Evolutionary conservation across 2,113 vertebrate genomes (phyloP), one percentile per base, ranked within the genome.

Genomic region (Cololabis saira): DNA sequence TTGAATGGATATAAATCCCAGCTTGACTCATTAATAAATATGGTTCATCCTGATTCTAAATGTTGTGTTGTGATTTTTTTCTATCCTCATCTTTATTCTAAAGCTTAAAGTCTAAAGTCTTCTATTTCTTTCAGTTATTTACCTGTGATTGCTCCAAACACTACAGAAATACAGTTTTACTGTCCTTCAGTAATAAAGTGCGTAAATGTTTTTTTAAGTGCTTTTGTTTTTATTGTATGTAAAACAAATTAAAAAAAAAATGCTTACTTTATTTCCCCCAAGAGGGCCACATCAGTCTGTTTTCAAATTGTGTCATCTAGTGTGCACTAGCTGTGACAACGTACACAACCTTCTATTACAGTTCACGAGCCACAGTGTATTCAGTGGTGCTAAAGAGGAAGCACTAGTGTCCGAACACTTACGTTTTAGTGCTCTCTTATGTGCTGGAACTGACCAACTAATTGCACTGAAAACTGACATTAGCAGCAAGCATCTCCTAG

Each of bases 261-360:
- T 24, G 4, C 1, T 51, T 6, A 19, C 70, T 76, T 57, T 57
- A 30, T 12, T 18, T 15, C 27, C 44, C 21, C 27, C 33, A 7
- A 37, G 22, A 54, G 52, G 52, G 33, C 16, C 13, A 50, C 30
- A 40, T 45, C 59, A 62, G 19, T 43, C 44, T 64, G 12, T 18
- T 6, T 69, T 52, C 58, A 53, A 75, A 37, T 60, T 49, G 52
- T 41, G 13, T 50, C 60, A 63, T 54, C 53, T 53, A 54, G 54
- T 43, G n/a, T 45, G 56, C 44, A 43, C 61, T 41, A 65, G 61
- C 51, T 51, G 61, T 19, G 50, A 67, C 24, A 19, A 14, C 71
- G 50, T 41, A 61, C 56, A 72, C 41, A 68, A 64, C 41, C 41
- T 49, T n/a, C 14, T 21, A 14, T 33, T 19, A n/a, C n/a, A 58